phyloP scores from a whole-genome alignment of 2,888 invertebrate genomes.

The Habrosyne pyritoides region DNA sequence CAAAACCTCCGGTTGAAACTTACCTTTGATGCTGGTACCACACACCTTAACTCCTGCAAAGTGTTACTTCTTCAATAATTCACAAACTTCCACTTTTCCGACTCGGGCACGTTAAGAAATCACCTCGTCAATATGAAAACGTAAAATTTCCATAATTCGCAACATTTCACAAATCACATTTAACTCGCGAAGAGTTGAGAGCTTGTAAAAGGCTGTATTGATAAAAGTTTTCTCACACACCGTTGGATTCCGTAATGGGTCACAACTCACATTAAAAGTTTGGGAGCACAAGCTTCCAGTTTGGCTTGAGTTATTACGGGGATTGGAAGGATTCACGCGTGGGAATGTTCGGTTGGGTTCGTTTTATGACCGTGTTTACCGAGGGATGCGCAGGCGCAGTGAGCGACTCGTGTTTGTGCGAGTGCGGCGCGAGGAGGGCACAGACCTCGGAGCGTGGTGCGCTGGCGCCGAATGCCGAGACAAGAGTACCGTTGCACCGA shows the following conservation, averaged over 20 bases:
- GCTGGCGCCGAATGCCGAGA: constrained; percentile 60
- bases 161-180: constrained; percentile 73
- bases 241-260: constrained; percentile 42
- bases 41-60: constrained; percentile 37
- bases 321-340: constrained; percentile 16
- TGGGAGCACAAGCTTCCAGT: constrained; percentile 20
- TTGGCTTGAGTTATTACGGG: constrained; percentile 20
- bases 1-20: constrained; percentile 47
- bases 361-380: constrained; percentile 18
- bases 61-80: constrained; percentile 45
- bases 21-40: constrained; percentile 52
- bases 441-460: constrained; percentile 68
- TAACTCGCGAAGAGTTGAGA: constrained; percentile 49
- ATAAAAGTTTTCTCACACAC: constrained; percentile 50
- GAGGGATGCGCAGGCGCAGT: constrained; percentile 48
- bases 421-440: constrained; percentile 67
- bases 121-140: constrained; percentile 59
- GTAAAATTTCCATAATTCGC: constrained; percentile 62
- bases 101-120: constrained; percentile 60
- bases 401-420: constrained; percentile 25
- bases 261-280: constrained; percentile 39
- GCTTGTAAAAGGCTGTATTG: constrained; percentile 51
- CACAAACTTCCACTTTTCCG: constrained; percentile 57
- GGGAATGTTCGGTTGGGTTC: constrained; percentile 28
- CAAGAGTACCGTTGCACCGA: constrained; percentile 71